A percentile compares a stretch with the other conserved stretches of the same genome.
Conservation (phyloP, 2,797 vertebrate genomes). For the Sternotherus odoratus region DNA sequence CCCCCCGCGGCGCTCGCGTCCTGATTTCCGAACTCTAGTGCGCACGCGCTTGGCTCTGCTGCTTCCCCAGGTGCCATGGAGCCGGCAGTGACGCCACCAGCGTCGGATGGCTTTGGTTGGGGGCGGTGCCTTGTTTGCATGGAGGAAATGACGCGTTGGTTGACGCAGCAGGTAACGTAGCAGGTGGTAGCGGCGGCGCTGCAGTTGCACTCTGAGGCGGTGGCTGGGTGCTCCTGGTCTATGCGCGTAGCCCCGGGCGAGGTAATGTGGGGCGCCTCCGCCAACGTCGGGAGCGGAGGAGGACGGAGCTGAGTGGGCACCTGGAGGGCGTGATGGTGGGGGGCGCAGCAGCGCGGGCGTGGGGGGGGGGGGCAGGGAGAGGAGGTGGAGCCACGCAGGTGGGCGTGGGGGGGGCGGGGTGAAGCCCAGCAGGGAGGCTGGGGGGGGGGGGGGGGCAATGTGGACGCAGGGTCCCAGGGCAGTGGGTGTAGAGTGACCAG, state of each 20-base stretch:
- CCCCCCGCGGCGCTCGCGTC: no score
- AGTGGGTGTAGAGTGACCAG: no score
- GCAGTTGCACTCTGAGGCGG: not conserved
- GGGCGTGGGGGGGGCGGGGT: not conserved
- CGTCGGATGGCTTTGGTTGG: not conserved
- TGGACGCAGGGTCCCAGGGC: no score
- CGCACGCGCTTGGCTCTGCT: not conserved
- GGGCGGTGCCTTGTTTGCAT: not conserved
- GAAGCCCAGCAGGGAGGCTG: no score
- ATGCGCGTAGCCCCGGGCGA: not conserved
- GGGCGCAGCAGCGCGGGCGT: not conserved
- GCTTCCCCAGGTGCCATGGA: not conserved
- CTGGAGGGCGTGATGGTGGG: no score
- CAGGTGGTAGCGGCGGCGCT: not conserved
- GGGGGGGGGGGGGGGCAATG: no score
- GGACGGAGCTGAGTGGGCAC: no score
- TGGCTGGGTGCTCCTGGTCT: not conserved
- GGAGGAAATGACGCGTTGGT: conserved; percentile 15
- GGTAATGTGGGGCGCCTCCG: not conserved
- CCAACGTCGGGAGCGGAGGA: not conserved
- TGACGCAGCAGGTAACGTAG: not conserved
- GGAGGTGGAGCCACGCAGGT: not conserved
- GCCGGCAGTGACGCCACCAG: not conserved
- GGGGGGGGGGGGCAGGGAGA: not conserved
- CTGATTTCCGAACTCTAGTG: no score